Conservation (phyloP, 2,888 invertebrate genomes). For the Drymonia ruficornis region DNA sequence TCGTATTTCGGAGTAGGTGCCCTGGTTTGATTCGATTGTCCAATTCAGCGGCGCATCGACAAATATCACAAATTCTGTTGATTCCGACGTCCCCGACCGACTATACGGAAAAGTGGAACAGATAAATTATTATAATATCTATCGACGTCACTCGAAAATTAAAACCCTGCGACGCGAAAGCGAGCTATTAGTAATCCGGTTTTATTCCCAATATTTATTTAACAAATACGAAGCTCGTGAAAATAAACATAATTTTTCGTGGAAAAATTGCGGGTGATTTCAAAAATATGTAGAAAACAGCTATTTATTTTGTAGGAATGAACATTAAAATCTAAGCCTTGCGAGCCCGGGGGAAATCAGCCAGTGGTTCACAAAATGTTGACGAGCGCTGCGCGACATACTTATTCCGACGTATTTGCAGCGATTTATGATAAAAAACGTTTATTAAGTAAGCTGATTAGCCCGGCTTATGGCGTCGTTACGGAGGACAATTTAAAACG, state of each 20-base stretch:
- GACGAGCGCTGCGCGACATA: slow-evolving; percentile 38
- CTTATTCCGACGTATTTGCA: slow-evolving; percentile 38
- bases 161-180: not conserved
- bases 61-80: slow-evolving; percentile 44
- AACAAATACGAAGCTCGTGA: not conserved
- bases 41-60: slow-evolving; percentile 58
- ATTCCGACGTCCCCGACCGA: not conserved
- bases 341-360: slow-evolving; percentile 62
- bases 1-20: too few species aligned
- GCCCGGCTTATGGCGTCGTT: slow-evolving; percentile 12
- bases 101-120: not conserved
- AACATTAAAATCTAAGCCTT: slow-evolving; percentile 61
- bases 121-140: not conserved
- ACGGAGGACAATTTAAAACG: slow-evolving; percentile 23
- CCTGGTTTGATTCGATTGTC: slow-evolving; percentile 74
- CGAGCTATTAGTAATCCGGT: not conserved
- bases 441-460: slow-evolving; percentile 32
- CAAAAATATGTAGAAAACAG: slow-evolving; percentile 39
- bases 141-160: not conserved
- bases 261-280: slow-evolving; percentile 21
- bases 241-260: not conserved
- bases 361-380: slow-evolving; percentile 51
- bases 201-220: not conserved
- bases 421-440: slow-evolving; percentile 37
- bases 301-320: slow-evolving; percentile 52